These are phyloP conservation scores for Salvelinus fontinalis DNA, from an alignment of 2,113 vertebrate species.

Conservation along the genomic window DNA sequence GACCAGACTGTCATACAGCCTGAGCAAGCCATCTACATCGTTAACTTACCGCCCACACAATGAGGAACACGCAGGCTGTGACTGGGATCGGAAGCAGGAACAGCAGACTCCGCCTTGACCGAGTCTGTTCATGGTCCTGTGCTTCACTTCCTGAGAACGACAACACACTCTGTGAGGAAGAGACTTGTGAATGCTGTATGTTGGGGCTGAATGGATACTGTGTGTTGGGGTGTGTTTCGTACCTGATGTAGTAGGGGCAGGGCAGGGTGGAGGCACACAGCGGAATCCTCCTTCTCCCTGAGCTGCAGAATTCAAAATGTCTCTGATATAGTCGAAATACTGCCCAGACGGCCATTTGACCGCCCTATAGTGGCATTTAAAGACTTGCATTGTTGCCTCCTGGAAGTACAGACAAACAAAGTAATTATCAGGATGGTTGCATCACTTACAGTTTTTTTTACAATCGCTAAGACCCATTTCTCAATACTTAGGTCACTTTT, in stretches of 20 bases:
- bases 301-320: constrained; percentile 35
- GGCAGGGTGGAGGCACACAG: constrained; percentile 47
- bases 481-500: too few relatives aligned
- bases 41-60: constrained; percentile 2
- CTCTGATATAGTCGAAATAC: constrained; percentile 48
- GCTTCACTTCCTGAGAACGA: constrained; percentile 1
- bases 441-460: neutral
- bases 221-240: constrained; percentile 1
- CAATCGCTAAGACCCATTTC: too few relatives aligned
- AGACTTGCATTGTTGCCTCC: constrained; percentile 50
- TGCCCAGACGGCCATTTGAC: constrained; percentile 39
- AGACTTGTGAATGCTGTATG: neutral
- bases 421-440: neutral
- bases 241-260: constrained; percentile 37
- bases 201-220: neutral
- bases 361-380: constrained; percentile 50
- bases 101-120: neutral
- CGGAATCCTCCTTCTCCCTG: constrained; percentile 18
- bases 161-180: neutral
- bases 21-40: too few relatives aligned
- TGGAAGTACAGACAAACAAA: constrained; percentile 21
- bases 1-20: neutral
- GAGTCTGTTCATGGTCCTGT: neutral
- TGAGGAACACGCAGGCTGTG: constrained; percentile 1
- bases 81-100: constrained; percentile 1